Evolutionary conservation across 1,140 invertebrate species (phyloP).

Genomic region (Pararge aegeria): DNA sequence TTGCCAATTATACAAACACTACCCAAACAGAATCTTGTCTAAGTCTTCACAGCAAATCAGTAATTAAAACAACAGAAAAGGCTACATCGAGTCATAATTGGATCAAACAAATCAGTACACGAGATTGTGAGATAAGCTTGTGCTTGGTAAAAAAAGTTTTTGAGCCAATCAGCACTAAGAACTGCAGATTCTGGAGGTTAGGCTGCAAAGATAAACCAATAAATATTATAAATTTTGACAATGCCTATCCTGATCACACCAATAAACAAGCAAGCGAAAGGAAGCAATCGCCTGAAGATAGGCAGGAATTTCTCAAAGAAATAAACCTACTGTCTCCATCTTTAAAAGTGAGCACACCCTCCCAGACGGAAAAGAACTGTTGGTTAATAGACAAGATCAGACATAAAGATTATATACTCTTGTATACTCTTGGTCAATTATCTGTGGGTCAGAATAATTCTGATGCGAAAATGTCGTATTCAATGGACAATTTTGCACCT

Average conservation of each 20-base stretch:
- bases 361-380: slow-evolving; percentile 40
- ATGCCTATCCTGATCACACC: neutral
- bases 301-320: slow-evolving; percentile 39
- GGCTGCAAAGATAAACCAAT: neutral
- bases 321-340: slow-evolving; percentile 33
- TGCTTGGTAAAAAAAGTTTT: slow-evolving; percentile 34
- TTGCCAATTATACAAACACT: slow-evolving; percentile 16
- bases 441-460: slow-evolving; percentile 37
- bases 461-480: slow-evolving; percentile 32
- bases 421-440: too few species aligned
- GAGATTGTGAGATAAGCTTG: slow-evolving; percentile 40
- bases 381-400: slow-evolving; percentile 12
- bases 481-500: slow-evolving; percentile 28
- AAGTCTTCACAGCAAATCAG: slow-evolving; percentile 16
- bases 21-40: slow-evolving; percentile 26
- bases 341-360: slow-evolving; percentile 37
- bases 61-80: slow-evolving; percentile 25
- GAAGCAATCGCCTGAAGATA: slow-evolving; percentile 24
- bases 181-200: slow-evolving; percentile 15
- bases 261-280: slow-evolving; percentile 26
- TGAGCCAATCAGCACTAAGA: slow-evolving; percentile 21
- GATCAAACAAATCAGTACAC: slow-evolving; percentile 28
- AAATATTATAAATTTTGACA: slow-evolving; percentile 14
- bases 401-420: slow-evolving; percentile 39
- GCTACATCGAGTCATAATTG: slow-evolving; percentile 41